Conservation (phyloP, 2,888 invertebrate genomes). For the Cataglyphis cursor region DNA sequence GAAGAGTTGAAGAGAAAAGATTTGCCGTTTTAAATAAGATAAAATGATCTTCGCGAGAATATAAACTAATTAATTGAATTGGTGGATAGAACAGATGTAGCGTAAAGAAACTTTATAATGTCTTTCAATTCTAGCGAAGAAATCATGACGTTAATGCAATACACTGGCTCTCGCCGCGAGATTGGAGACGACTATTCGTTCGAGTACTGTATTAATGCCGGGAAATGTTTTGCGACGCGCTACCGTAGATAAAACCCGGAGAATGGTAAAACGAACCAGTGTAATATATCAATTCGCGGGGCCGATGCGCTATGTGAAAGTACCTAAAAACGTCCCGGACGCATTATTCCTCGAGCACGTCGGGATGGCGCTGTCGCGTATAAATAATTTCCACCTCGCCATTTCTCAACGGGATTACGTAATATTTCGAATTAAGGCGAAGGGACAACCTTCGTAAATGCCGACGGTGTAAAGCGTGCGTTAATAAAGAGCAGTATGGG, state of each 20-base stretch:
- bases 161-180: neutral
- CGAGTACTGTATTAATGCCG: constrained; percentile 47
- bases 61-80: neutral
- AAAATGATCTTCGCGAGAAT: neutral
- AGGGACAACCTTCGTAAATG: constrained; percentile 49
- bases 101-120: neutral
- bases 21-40: neutral
- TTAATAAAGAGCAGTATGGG: constrained; percentile 51
- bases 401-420: constrained; percentile 53
- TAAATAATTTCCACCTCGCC: constrained; percentile 52
- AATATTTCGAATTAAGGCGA: constrained; percentile 55
- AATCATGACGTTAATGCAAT: neutral
- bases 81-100: neutral
- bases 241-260: constrained; percentile 41
- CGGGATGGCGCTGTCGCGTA: constrained; percentile 47
- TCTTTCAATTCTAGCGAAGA: neutral
- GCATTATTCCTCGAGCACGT: constrained; percentile 53
- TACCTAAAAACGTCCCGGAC: constrained; percentile 48
- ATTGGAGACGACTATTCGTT: constrained; percentile 31
- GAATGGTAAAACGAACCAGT: constrained; percentile 49
- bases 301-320: constrained; percentile 46
- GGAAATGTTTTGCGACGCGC: constrained; percentile 34
- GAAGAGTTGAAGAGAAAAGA: neutral
- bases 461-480: constrained; percentile 47
- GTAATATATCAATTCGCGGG: constrained; percentile 53